These are phyloP conservation scores for Mus spicilegus DNA, from an alignment of 2,113 vertebrate genomes.

Conservation along the genomic window DNA sequence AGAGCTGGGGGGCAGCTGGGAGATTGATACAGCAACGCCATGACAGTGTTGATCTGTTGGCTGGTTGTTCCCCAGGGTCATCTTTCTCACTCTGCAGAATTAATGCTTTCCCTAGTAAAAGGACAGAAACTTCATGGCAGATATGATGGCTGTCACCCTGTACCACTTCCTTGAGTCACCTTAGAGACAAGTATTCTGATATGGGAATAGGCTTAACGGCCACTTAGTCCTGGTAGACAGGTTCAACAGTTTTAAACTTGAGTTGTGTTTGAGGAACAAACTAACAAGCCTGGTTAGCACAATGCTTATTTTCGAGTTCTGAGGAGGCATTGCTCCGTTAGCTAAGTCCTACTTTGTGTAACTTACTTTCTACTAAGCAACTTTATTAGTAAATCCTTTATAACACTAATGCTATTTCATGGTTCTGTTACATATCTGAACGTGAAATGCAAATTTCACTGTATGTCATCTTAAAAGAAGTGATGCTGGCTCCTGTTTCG, in stretches of 20 bases:
- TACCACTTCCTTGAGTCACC: neutral
- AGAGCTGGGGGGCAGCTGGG: neutral
- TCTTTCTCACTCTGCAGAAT: neutral
- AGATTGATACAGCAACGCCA: neutral
- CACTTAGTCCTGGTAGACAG: neutral
- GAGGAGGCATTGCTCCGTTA: no score
- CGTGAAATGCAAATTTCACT: neutral
- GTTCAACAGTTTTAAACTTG: neutral
- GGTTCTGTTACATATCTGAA: neutral
- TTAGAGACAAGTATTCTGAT: neutral
- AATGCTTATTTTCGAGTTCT: neutral
- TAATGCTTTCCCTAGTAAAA: neutral
- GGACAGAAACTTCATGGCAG: neutral
- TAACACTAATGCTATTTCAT: neutral
- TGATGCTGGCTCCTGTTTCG: neutral
- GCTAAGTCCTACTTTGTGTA: neutral
- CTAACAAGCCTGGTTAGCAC: neutral
- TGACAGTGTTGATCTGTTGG: neutral
- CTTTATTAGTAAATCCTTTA: neutral
- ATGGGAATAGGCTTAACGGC: neutral
- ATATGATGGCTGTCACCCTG: neutral
- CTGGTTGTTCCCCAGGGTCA: neutral
- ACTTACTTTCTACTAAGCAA: neutral
- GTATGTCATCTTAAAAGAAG: neutral
- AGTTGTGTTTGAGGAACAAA: neutral